Evolutionary conservation across 1,140 invertebrate species (phyloP), one percentile per base, ranked within the genome.

Genomic region (Bombus picipes): DNA sequence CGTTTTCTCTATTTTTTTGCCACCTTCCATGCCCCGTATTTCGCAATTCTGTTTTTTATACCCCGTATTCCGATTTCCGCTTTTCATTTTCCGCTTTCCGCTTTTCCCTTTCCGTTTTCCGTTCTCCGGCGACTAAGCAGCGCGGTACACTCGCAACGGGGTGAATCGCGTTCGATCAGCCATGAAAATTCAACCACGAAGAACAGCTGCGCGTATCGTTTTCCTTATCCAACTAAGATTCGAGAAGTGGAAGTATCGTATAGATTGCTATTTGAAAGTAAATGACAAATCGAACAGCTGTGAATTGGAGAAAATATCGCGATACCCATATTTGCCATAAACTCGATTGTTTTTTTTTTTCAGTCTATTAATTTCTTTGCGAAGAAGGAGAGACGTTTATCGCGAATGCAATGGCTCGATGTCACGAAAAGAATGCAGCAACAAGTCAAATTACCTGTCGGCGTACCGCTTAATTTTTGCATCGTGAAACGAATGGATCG

Each of bases 391-490:
- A 32, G 6, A 66, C 62, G 15, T 32, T 66, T 32, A 32, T 15
- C 6, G 15, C 47, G 65, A 34, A 34, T 8, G 28, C 12, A 8
- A 66, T 66, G 18, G 6, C 3, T 66, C 65, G 15, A 66, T 13
- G 3, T n/a, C 3, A 13, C 9, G 59, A 39, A 25, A 43, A 3
- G 15, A 41, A 68, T 22, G 18, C 1, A 1, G 22, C 62, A 28
- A 41, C 18, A 37, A 75, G 2, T 28, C 25, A 75, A 82, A 82
- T 73, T 59, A 57, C 5, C 28, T n/a, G 18, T 82, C 70, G 53
- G 1, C 9, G 12, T 9, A 62, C 0, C 32, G 73, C 3, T 53
- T 53, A 83, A 77, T 77, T 32, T 12, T 76, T 47, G 3, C 28
- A 28, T 57, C 34, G 59, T 10, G 34, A 53, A 39, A 83, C 37